These are phyloP conservation scores for Entomobrya multifasciata DNA, from an alignment of 2,888 invertebrate genomes.

Conservation along the genomic window DNA sequence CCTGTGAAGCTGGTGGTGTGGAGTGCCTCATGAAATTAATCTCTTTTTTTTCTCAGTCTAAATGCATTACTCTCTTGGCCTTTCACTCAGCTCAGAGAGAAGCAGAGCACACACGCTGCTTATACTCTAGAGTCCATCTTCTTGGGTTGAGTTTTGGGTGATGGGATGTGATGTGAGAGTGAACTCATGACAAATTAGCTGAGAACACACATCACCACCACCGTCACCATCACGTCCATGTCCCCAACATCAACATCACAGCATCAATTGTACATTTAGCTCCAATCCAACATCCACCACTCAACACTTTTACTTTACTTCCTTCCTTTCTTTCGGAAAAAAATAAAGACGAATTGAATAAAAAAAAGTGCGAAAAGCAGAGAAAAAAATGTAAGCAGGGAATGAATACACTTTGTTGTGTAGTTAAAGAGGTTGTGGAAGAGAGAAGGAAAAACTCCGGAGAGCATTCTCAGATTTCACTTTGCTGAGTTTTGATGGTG, in stretches of 20 bases:
- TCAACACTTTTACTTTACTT: neutral
- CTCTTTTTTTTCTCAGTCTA: constrained; percentile 42
- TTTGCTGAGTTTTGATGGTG: neutral
- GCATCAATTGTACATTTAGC: neutral
- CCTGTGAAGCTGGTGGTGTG: constrained; percentile 32
- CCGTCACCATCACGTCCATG: constrained; percentile 14
- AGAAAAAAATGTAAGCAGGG: neutral
- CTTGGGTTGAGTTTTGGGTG: too few relatives aligned
- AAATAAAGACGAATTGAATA: neutral
- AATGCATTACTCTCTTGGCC: constrained; percentile 48
- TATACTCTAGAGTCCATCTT: neutral
- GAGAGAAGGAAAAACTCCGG: constrained; percentile 2
- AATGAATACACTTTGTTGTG: too few relatives aligned
- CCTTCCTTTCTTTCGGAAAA: too few relatives aligned
- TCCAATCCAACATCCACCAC: neutral
- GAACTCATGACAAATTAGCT: constrained; percentile 70
- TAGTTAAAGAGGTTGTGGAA: neutral
- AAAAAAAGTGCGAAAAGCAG: neutral
- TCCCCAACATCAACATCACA: constrained; percentile 1
- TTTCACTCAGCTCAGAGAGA: constrained; percentile 26
- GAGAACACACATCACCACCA: constrained; percentile 62
- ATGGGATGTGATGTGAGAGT: too few relatives aligned
- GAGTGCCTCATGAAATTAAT: constrained; percentile 73
- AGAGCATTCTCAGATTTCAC: neutral
- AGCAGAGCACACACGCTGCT: neutral